Base-by-base conservation (phyloP, 2,888 invertebrate genomes). In the Caenorhabditis virilis region DNA sequence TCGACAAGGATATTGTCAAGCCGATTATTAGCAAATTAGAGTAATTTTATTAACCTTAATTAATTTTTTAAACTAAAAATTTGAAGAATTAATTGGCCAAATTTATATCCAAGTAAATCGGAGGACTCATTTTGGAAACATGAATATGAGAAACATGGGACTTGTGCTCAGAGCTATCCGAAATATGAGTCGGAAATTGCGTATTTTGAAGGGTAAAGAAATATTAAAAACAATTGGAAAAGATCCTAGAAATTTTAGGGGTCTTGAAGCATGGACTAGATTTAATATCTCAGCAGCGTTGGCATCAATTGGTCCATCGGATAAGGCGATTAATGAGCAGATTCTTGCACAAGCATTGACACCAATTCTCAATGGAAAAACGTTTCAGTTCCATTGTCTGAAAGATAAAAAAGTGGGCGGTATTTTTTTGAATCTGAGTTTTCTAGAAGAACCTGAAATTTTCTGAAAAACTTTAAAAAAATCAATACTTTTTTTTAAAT, bases 81-180 rank as follows among this genome's bases (percentile, higher is more conserved):
- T 62, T 46, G 41, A 45, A 70, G 70, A 26, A 39, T 20, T 22
- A 41, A 53, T 1, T 75, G 75, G 75, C 75, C 75, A 3, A 75
- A 75, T 43, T 46, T 72, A 18, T 71, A 55, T 33, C 61, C 67
- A 2, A 50, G 33, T n/a, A 69, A 73, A 47, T 41, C 49, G 2
- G 58, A 49, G 11, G 45, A 50, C 20, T 62, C 60, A 0, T 72
- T 75, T 49, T 75, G 75, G 75, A 75, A 75, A 33, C 75, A 75
- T 60, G 75, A 75, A 41, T 75, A 65, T 16, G 75, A 75, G 15
- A 75, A 75, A 47, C 75, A 75, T 49, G 75, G 75, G 20, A 75
- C 75, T 2, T 75, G 75, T 58, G 65, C 65, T 16, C 64, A 71
- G 38, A 59, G 55, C 9, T 62, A 69, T 27, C 47, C 43, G 36